Percentiles rank a stretch among this genome's conserved stretches.
These are phyloP conservation scores for Onthophagus taurus DNA, from an alignment of 1,140 invertebrate genomes.

Conservation along the genomic window DNA sequence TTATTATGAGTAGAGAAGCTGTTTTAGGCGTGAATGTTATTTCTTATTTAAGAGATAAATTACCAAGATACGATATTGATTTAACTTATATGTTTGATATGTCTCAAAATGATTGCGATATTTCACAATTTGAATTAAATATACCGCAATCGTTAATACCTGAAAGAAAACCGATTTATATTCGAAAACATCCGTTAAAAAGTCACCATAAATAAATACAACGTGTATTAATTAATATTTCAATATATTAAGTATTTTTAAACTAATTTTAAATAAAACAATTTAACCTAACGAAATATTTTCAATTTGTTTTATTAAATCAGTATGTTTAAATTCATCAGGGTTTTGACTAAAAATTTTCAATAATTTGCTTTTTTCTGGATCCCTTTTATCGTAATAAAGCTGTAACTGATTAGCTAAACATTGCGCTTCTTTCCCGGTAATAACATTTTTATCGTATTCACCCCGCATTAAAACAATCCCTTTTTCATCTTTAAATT, in stretches of 20 bases:
- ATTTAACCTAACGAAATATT: slow-evolving; percentile 41
- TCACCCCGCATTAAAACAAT: slow-evolving; percentile 82
- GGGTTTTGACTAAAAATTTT: slow-evolving; percentile 63
- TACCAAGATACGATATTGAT: slow-evolving; percentile 66
- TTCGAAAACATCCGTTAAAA: slow-evolving; percentile 33
- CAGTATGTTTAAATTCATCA: slow-evolving; percentile 72
- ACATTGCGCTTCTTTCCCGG: slow-evolving; percentile 70
- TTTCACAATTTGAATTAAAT: slow-evolving; percentile 21
- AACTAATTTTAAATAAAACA: no score
- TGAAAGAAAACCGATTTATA: slow-evolving; percentile 19
- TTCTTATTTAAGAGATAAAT: slow-evolving; percentile 44
- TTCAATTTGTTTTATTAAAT: slow-evolving; percentile 73
- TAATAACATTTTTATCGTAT: slow-evolving; percentile 73
- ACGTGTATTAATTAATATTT: no score
- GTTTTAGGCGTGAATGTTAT: slow-evolving; percentile 50
- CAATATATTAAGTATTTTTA: no score
- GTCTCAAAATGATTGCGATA: slow-evolving; percentile 55
- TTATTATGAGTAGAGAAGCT: slow-evolving; percentile 62
- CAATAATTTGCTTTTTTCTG: slow-evolving; percentile 53
- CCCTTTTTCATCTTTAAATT: slow-evolving; percentile 65
- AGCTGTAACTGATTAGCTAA: slow-evolving; percentile 78
- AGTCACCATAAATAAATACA: slow-evolving; percentile 22
- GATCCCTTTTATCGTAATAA: slow-evolving; percentile 64
- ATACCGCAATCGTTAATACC: slow-evolving; percentile 24
- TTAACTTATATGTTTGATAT: slow-evolving; percentile 74